phyloP scores from a whole-genome alignment of 2,797 vertebrate genomes.

The Urosaurus nigricauda region DNA sequence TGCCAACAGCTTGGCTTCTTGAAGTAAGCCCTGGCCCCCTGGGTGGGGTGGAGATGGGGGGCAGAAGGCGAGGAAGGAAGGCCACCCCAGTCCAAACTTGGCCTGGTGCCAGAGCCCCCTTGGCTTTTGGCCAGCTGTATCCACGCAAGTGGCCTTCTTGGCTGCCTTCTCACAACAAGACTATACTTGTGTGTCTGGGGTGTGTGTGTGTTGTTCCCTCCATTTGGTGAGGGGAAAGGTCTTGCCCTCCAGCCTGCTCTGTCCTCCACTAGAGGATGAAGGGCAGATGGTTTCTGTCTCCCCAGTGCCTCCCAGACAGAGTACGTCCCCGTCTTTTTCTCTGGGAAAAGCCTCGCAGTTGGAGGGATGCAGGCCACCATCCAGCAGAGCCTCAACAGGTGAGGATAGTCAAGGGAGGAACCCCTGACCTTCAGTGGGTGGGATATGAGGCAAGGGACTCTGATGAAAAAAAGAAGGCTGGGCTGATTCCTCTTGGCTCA shows the following conservation, averaged over 20 bases:
- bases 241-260: too few relatives aligned
- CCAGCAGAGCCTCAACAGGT: conserved; percentile 82
- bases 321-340: conserved; percentile 46
- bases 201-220: too few relatives aligned
- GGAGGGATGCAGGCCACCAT: conserved; percentile 64
- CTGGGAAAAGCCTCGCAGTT: conserved; percentile 69
- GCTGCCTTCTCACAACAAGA: too few relatives aligned
- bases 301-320: conserved; percentile 60
- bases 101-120: neutral
- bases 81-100: neutral
- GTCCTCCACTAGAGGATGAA: too few relatives aligned
- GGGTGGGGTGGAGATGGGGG: neutral
- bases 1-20: conserved; percentile 88
- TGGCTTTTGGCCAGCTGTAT: neutral
- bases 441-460: too few relatives aligned
- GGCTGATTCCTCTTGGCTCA: too few relatives aligned
- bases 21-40: conserved; percentile 72
- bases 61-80: neutral
- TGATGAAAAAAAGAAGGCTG: too few relatives aligned
- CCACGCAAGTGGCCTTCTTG: too few relatives aligned
- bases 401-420: neutral
- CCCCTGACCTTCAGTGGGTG: too few relatives aligned
- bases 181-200: too few relatives aligned
- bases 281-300: neutral
- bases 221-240: neutral